Base-by-base conservation (phyloP, 2,888 invertebrate genomes). In the Venusia cambrica region DNA sequence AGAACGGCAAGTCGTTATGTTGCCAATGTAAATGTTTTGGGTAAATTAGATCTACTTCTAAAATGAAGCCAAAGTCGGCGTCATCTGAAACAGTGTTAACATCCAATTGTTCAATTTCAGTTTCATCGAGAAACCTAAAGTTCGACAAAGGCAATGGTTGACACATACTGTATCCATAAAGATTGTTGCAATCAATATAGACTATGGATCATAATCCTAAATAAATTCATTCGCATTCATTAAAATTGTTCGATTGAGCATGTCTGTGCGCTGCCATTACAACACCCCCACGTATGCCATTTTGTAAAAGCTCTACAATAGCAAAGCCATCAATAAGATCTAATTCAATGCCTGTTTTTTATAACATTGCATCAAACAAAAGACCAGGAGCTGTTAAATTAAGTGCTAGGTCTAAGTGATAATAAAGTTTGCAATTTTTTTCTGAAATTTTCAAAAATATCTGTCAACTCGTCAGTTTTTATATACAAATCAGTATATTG, bases 181-280 rank as follows among this genome's bases (percentile, higher is more conserved):
- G n/a, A n/a, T n/a, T 22, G 6, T 13, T 13, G 4, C 22, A 22
- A 12, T 22, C 22, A n/a, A 17, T 10, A 4, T 26, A 26, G n/a
- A n/a, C n/a, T n/a, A n/a, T n/a, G n/a, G n/a, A n/a, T n/a, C n/a
- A 21, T 15, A 59, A 31, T 41, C 19, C 1, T 35, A 20, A 33
- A 61, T 25, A 31, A 58, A 56, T 40, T 41, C 44, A 36, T 52
- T n/a, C n/a, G n/a, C n/a, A n/a, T n/a, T n/a, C n/a, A n/a, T n/a
- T n/a, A n/a, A n/a, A n/a, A n/a, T n/a, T 45, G 26, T 47, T 51
- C 3, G 52, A 45, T 33, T 21, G 10, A 14, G 57, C 51, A 37
- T 56, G 16, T 29, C 54, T 43, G 3, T 38, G 41, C 14, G 51
- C 40, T 16, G 49, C 51, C 27, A 49, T 38, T 3, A 43, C 38